Evolutionary conservation across 2,113 vertebrate genomes (phyloP).

Genomic region (Sander vitreus): DNA sequence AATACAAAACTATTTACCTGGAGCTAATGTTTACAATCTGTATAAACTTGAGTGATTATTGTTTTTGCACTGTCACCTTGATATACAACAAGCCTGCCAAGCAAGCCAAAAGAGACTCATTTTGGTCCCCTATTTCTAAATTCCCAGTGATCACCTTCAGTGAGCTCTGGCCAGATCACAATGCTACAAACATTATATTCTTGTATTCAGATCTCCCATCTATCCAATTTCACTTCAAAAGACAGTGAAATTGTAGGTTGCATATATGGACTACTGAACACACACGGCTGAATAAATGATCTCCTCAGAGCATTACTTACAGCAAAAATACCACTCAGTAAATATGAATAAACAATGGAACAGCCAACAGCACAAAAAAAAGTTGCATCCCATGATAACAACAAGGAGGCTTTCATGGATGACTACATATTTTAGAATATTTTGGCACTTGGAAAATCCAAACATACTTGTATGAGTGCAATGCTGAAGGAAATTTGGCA

Average conservation of each 20-base stretch:
- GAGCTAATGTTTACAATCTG: not conserved
- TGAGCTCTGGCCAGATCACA: not conserved
- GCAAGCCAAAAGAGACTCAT: not conserved
- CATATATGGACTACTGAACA: conserved; percentile 33
- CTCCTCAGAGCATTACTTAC: conserved; percentile 54
- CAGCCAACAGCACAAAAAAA: conserved; percentile 29
- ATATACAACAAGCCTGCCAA: not conserved
- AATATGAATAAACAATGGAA: conserved; percentile 61
- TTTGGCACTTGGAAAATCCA: conserved; percentile 40
- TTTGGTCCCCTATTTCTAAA: not conserved
- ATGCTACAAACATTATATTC: not conserved
- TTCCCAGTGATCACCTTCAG: not conserved
- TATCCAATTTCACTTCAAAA: conserved; percentile 35
- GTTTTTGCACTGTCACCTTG: not conserved
- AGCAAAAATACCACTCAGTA: conserved; percentile 55
- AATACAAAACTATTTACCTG: not conserved
- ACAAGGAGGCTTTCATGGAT: conserved; percentile 35
- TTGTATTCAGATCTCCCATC: conserved; percentile 5
- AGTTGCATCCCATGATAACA: conserved; percentile 47
- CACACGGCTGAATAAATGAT: conserved; percentile 56
- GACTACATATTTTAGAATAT: conserved; percentile 60
- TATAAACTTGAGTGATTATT: not conserved
- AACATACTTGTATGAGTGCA: conserved; percentile 14
- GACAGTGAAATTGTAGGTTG: conserved; percentile 8
- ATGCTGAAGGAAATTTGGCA: conserved; percentile 26